phyloP scores from a whole-genome alignment of 2,888 invertebrate genomes.

The Drosophila rubida region DNA sequence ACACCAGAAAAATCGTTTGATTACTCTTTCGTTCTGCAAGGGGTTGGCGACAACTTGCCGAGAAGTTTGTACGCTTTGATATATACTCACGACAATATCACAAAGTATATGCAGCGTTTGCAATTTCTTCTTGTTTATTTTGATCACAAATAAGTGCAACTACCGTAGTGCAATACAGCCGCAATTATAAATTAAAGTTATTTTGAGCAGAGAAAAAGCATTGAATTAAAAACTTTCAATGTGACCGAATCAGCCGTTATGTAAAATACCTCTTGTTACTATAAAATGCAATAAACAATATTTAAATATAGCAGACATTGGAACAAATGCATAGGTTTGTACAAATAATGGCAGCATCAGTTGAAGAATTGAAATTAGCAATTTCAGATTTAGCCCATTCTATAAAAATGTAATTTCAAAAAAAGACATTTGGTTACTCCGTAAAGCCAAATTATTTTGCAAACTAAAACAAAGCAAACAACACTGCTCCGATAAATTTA shows the following conservation, averaged over 20 bases:
- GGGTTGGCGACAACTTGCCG: conserved; percentile 5
- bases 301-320: neutral
- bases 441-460: neutral
- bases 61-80: neutral
- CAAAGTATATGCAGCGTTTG: conserved; percentile 2
- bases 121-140: conserved; percentile 2
- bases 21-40: conserved; percentile 1
- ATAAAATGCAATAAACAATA: neutral
- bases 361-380: neutral
- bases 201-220: conserved; percentile 41
- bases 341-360: neutral
- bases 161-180: conserved; percentile 8
- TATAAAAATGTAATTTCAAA: neutral
- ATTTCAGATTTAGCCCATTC: neutral
- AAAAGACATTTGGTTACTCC: neutral
- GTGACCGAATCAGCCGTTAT: conserved; percentile 27
- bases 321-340: too few species aligned
- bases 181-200: conserved; percentile 29
- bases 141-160: conserved; percentile 2
- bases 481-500: neutral
- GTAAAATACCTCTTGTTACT: conserved; percentile 19
- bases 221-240: conserved; percentile 33
- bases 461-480: conserved; percentile 4
- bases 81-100: conserved; percentile 9
- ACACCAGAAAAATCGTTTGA: conserved; percentile 47